Percentiles rank a stretch among this genome's conserved stretches.
Conservation (phyloP, 2,888 invertebrate species). For the Pachymerium ferrugineum region DNA sequence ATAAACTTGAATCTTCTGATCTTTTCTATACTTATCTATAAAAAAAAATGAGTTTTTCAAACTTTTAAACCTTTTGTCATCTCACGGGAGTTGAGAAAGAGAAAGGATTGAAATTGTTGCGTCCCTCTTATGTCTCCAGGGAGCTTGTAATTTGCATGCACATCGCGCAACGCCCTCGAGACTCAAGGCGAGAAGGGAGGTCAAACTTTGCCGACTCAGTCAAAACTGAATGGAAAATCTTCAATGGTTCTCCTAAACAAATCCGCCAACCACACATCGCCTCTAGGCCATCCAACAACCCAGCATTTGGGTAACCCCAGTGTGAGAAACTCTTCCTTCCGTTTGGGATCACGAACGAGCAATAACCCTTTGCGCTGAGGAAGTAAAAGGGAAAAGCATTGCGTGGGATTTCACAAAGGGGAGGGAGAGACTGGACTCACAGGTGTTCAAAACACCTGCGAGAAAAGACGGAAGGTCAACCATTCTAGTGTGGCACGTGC, state of each 20-base stretch:
- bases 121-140: neutral
- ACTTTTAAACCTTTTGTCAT: too few relatives aligned
- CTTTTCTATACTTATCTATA: too few relatives aligned
- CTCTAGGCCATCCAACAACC: slow-evolving; percentile 2
- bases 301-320: slow-evolving; percentile 23
- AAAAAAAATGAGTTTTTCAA: too few relatives aligned
- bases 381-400: neutral
- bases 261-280: neutral
- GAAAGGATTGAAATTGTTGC: too few relatives aligned
- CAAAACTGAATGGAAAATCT: slow-evolving; percentile 21
- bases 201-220: neutral
- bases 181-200: slow-evolving; percentile 1
- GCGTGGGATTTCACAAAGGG: neutral
- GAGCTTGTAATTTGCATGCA: neutral
- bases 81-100: too few relatives aligned
- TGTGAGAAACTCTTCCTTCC: slow-evolving; percentile 19
- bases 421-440: too few relatives aligned
- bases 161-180: slow-evolving; percentile 19
- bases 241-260: slow-evolving; percentile 5
- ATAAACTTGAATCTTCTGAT: too few relatives aligned
- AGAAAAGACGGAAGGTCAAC: neutral
- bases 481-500: neutral
- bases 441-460: neutral
- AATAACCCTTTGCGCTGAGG: slow-evolving; percentile 14
- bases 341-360: slow-evolving; percentile 9